Conservation (phyloP, 2,113 vertebrate genomes). For the Notothenia coriiceps region DNA sequence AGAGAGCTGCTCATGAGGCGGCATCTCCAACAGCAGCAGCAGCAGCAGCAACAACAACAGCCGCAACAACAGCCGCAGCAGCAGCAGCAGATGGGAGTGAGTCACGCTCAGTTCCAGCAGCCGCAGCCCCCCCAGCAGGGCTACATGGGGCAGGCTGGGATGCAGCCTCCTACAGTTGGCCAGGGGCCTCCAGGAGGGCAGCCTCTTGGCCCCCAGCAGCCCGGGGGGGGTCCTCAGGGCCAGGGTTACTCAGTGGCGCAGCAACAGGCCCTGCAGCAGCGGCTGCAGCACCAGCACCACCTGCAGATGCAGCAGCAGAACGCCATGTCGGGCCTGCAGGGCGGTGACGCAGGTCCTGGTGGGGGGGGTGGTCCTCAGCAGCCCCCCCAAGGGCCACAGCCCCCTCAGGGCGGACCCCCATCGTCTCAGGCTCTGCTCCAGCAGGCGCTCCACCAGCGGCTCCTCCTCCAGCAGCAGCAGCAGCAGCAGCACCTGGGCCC, state of each 20-base stretch:
- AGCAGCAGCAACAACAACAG: constrained; percentile 87
- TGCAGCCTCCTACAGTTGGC: constrained; percentile 83
- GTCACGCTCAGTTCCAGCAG: constrained; percentile 93
- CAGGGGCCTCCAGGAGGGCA: constrained; percentile 87
- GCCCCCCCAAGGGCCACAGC: constrained; percentile 83
- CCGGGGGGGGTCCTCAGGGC: constrained; percentile 84
- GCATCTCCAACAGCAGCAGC: constrained; percentile 82
- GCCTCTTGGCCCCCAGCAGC: constrained; percentile 68
- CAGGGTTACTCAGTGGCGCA: constrained; percentile 84
- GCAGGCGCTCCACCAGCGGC: constrained; percentile 92
- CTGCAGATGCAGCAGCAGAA: constrained; percentile 83
- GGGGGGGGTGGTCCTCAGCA: constrained; percentile 90
- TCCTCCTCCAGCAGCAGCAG: constrained; percentile 77
- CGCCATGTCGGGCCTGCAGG: constrained; percentile 71
- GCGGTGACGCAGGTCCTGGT: constrained; percentile 71
- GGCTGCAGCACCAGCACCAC: constrained; percentile 81
- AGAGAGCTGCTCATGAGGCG: constrained; percentile 91
- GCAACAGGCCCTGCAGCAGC: constrained; percentile 85
- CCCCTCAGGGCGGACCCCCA: constrained; percentile 71
- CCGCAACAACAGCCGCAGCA: constrained; percentile 84
- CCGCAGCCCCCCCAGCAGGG: constrained; percentile 90
- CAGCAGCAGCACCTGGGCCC: constrained; percentile 85
- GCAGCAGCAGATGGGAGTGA: constrained; percentile 88
- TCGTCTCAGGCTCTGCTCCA: constrained; percentile 85
- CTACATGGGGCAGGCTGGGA: constrained; percentile 86